Base-by-base conservation (phyloP, 2,888 invertebrate species). In the Acanthosepion lycidas region DNA sequence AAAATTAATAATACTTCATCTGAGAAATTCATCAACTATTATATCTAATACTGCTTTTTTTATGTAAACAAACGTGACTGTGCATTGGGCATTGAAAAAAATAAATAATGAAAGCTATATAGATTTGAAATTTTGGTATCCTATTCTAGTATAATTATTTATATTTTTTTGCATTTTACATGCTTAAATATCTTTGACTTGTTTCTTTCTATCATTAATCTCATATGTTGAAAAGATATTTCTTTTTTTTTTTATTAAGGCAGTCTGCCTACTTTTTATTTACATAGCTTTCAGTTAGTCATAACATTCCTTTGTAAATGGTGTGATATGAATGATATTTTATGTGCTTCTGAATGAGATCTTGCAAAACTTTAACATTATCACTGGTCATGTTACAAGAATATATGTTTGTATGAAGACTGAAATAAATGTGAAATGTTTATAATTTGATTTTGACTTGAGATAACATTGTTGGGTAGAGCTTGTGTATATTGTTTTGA, bases 261-360 rank as follows among this genome's bases (percentile, higher is more conserved):
- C n/a, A 78, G 9, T 78, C 15, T 78, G 12, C n/a, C 78, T n/a
- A 78, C 12, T 28, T 28, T 78, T 78, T n/a, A 28, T n/a, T 64
- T 8, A 78, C 5, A n/a, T 78, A 28, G 28, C 78, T n/a, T 78
- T 59, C 59, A 59, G 26, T 23, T 59, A 33, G 18, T n/a, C 78
- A 78, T 78, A n/a, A 78, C 78, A 78, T 78, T 78, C 78, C 78
- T 78, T 15, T 78, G 78, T n/a, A 78, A 78, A 78, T 33, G n/a
- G 78, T 78, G 78, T 78, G n/a, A 78, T 78, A 78, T 15, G n/a
- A 78, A 78, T 78, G 78, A 78, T 78, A 78, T 78, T 78, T n/a
- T 55, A 55, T 78, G 78, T 78, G 78, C 9, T n/a, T 78, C n/a
- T 78, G 64, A 64, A 64, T 64, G 26, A 64, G 15, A 78, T 78